Evolutionary conservation across 2,888 invertebrate genomes (phyloP), one percentile per base, ranked within the genome.

Genomic region (Caprella mutica): DNA sequence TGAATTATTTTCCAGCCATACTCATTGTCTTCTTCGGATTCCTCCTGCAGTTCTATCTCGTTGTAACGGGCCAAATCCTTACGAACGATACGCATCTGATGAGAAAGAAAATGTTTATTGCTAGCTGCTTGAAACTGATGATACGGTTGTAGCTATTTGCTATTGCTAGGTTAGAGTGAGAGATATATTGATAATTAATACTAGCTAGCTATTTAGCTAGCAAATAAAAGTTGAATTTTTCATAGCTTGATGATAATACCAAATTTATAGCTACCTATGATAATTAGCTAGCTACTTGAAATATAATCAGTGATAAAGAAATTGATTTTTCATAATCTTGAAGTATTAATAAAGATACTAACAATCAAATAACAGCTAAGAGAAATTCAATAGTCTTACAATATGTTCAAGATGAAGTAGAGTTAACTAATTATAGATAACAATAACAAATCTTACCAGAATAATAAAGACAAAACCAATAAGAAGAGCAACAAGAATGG

Each of bases 1-100:
- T 74, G 73, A 42, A 77, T 74, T 29, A 75, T 75, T 67, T 77
- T 76, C 76, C 77, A 77, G 70, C 77, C 77, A 65, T 76, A 76
- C 55, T 76, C 76, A 61, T 75, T 76, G 35, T 72, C 71, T 29
- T 74, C 74, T 42, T 72, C 55, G 57, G 72, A 71, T 38, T 72
- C 72, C 17, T 72, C 71, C 33, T 72, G 72, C n/a, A 74, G 74
- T n/a, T 69, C 68, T 57, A 72, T 73, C 38, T 72, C 68, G 66
- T 75, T 76, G 68, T 75, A 76, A 26, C 74, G 69, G 2, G 74
- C 74, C 68, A 76, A 75, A 66, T 76, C 76, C 65, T 74, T 74
- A 65, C 72, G 72, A 55, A 76, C 66, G 14, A 76, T 72, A 44
- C 76, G 68, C 3, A 74, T 73, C 76, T 76, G 67, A 12, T 65